Evolutionary conservation across 2,113 vertebrate genomes (phyloP).

Genomic region (Callipepla californica): DNA sequence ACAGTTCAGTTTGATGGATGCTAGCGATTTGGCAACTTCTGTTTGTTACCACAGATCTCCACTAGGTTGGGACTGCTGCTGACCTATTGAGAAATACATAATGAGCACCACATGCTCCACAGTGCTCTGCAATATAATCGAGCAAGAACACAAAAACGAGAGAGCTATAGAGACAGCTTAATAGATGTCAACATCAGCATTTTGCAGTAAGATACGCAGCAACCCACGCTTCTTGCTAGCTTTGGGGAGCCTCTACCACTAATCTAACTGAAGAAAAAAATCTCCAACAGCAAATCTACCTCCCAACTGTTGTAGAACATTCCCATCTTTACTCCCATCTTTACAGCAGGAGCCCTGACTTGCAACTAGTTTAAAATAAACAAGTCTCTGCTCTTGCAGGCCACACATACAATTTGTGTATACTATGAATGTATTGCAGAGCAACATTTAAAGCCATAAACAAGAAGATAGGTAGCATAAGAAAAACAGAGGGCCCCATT

Average conservation of each 20-base stretch:
- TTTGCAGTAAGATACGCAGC: conserved; percentile 12
- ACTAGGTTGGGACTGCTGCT: not conserved
- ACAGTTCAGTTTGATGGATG: not conserved
- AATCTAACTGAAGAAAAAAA: not conserved
- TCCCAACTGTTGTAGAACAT: not conserved
- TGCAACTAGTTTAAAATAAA: not conserved
- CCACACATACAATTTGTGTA: not conserved
- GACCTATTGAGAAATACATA: conserved; percentile 65
- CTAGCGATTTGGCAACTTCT: not conserved
- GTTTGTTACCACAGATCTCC: not conserved
- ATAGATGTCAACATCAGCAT: not conserved
- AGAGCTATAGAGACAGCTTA: not conserved
- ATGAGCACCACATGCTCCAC: conserved; percentile 57
- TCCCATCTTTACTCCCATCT: not conserved
- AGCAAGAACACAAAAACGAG: not conserved
- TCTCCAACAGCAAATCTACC: not conserved
- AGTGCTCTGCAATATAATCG: not conserved
- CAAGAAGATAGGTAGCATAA: not conserved
- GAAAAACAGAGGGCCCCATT: not conserved
- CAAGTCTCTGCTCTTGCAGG: not conserved
- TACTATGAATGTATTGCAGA: not conserved
- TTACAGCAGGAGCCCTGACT: not conserved
- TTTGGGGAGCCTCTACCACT: not conserved
- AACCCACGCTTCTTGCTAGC: not conserved
- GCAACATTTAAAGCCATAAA: not conserved